Conservation (phyloP, 2,797 vertebrate species). For the Arctocebus calabarensis region DNA sequence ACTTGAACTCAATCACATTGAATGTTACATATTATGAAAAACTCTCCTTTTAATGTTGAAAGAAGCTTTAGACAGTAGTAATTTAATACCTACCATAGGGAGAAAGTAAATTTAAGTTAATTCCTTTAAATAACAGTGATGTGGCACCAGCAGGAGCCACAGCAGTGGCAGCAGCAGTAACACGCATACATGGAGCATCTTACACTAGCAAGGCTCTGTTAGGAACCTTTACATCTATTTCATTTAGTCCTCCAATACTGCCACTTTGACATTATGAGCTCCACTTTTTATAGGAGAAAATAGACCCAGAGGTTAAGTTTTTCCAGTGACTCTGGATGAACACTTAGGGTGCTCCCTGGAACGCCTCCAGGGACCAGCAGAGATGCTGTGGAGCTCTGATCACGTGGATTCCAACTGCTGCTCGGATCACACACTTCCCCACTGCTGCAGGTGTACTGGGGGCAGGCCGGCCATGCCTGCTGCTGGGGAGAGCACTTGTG, state of each 20-base stretch:
- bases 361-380: not conserved
- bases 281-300: not conserved
- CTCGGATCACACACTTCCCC: not conserved
- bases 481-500: not conserved
- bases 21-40: conserved; percentile 36
- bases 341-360: not conserved
- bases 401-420: not conserved
- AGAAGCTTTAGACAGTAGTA: conserved; percentile 34
- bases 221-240: not conserved
- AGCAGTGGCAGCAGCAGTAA: not conserved
- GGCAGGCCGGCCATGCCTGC: not conserved
- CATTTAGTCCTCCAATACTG: not conserved
- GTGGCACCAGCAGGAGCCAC: not conserved
- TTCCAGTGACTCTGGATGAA: not conserved
- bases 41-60: conserved; percentile 35
- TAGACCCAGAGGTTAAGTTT: not conserved
- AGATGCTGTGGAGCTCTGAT: not conserved
- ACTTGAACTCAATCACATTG: conserved; percentile 30
- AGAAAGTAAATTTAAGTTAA: conserved; percentile 27
- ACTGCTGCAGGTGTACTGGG: not conserved
- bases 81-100: not conserved
- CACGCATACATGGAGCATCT: not conserved
- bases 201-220: not conserved
- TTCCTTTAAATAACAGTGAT: not conserved
- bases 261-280: not conserved